Percentiles rank a stretch among this genome's conserved stretches.
phyloP scores from a whole-genome alignment of 2,113 vertebrate genomes.

The Anoplopoma fimbria region DNA sequence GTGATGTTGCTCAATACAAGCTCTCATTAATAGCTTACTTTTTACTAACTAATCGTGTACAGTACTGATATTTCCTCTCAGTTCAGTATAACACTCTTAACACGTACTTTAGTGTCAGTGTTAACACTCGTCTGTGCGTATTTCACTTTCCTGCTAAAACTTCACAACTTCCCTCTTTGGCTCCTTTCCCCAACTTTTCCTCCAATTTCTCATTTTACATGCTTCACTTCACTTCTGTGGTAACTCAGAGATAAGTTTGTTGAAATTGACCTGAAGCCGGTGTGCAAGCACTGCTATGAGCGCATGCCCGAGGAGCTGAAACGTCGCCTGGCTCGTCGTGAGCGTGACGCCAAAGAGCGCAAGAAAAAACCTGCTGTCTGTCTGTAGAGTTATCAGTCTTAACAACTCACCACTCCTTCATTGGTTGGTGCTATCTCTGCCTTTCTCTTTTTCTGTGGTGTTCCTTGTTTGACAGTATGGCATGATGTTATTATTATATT shows the following conservation, averaged over 20 bases:
- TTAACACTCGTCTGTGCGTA: constrained; percentile 28
- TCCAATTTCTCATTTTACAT: constrained; percentile 69
- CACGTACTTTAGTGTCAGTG: background rate
- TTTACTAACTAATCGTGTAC: background rate
- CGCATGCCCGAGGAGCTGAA: constrained; percentile 98
- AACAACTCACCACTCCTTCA: constrained; percentile 63
- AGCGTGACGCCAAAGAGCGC: constrained; percentile 91
- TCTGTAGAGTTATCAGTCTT: constrained; percentile 85
- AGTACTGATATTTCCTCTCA: background rate
- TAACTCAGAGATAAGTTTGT: constrained; percentile 96
- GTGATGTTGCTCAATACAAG: constrained; percentile 64
- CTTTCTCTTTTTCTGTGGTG: constrained; percentile 41
- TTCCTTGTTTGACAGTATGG: background rate
- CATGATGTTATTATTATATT: constrained; percentile 25
- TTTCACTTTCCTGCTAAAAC: constrained; percentile 56
- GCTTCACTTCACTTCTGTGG: constrained; percentile 53
- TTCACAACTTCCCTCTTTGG: constrained; percentile 63
- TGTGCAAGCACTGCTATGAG: constrained; percentile 98
- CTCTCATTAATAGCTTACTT: background rate
- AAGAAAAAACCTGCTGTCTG: constrained; percentile 93
- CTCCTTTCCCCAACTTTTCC: constrained; percentile 42
- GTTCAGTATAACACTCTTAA: constrained; percentile 17
- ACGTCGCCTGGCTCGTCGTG: constrained; percentile 92
- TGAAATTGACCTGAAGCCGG: constrained; percentile 97
- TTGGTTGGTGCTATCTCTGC: constrained; percentile 82